phyloP scores from a whole-genome alignment of 2,113 vertebrate genomes.

The Nycticryphes semicollaris region DNA sequence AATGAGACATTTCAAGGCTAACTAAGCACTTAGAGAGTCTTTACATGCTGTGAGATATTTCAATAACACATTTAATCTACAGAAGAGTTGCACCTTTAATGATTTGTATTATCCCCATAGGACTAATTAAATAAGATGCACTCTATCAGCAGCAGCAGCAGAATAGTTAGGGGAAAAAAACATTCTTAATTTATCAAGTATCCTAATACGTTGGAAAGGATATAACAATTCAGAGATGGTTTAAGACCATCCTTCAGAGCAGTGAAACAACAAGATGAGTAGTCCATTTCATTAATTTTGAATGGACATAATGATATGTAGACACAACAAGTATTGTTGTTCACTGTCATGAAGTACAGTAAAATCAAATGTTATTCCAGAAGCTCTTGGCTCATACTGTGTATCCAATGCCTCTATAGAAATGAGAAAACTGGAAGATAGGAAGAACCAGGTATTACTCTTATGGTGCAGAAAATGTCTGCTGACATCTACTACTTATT shows the following conservation, averaged over 20 bases:
- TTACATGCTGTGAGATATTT: neutral
- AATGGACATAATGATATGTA: neutral
- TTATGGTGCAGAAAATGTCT: neutral
- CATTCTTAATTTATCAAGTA: neutral
- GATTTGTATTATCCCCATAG: neutral
- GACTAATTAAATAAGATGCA: neutral
- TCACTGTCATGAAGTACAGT: neutral
- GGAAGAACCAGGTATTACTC: neutral
- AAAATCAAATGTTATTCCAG: neutral
- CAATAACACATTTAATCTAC: neutral
- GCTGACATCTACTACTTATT: neutral
- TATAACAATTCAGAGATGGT: neutral
- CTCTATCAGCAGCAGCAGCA: neutral
- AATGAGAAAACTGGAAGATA: slow-evolving; percentile 16
- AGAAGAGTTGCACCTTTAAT: neutral
- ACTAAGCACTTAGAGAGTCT: neutral
- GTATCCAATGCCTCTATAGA: neutral
- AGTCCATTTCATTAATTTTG: neutral
- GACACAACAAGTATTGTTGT: neutral
- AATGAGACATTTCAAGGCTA: neutral
- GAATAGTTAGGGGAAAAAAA: neutral
- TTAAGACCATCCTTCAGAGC: neutral
- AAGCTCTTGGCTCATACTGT: neutral
- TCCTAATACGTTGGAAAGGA: neutral
- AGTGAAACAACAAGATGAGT: neutral